These are phyloP conservation scores for Jaculus jaculus DNA, from an alignment of 2,113 vertebrate species.

Conservation along the genomic window DNA sequence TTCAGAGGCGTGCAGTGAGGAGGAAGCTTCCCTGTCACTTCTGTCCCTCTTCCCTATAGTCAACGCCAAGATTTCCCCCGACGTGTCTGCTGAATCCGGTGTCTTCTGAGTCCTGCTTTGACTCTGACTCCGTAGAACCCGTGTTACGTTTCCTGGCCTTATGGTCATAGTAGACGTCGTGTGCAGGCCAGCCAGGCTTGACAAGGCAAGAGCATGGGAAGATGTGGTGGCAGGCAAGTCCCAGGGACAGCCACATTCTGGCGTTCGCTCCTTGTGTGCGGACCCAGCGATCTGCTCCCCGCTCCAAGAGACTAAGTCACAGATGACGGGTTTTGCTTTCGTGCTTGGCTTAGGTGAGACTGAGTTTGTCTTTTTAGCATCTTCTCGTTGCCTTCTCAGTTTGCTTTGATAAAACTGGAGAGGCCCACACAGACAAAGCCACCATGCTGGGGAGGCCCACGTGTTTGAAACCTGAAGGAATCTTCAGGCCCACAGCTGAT, in stretches of 20 bases:
- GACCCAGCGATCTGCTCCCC: neutral
- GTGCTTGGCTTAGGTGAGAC: neutral
- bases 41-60: neutral
- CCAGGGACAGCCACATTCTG: neutral
- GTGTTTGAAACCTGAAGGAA: too few relatives aligned
- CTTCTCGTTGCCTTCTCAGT: neutral
- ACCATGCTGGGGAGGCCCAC: neutral
- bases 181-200: neutral
- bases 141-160: neutral
- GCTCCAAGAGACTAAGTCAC: neutral
- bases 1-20: neutral
- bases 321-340: neutral
- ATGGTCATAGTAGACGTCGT: too few relatives aligned
- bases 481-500: neutral
- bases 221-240: neutral
- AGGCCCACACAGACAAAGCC: neutral
- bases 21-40: neutral
- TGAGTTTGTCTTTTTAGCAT: neutral
- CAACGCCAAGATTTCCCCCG: neutral
- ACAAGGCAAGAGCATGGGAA: neutral
- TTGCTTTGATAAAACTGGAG: neutral
- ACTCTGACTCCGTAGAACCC: neutral
- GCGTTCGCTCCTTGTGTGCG: neutral
- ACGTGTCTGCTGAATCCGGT: neutral
- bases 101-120: neutral